Evolutionary conservation across 1,140 invertebrate species (phyloP).

Genomic region (Cherax destructor): DNA sequence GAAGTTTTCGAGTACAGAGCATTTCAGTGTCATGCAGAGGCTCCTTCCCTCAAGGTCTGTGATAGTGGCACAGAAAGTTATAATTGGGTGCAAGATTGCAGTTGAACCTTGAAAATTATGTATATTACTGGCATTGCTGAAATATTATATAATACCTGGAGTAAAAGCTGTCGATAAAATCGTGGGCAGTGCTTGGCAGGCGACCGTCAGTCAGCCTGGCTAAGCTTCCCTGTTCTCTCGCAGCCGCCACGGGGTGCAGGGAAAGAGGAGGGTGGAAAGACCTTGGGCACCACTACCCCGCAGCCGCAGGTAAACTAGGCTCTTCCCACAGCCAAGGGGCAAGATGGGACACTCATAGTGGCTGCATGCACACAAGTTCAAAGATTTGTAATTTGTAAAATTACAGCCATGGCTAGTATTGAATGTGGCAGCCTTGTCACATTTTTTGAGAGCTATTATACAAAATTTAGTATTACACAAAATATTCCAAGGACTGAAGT

Average conservation of each 20-base stretch:
- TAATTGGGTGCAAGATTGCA: not conserved
- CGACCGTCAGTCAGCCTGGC: slow-evolving; percentile 36
- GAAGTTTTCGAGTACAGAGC: not conserved
- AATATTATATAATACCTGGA: not conserved
- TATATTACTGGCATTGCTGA: not conserved
- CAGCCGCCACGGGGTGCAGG: slow-evolving; percentile 56
- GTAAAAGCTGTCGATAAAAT: not conserved
- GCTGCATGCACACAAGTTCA: not conserved
- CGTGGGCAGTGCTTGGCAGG: slow-evolving; percentile 25
- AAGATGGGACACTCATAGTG: slow-evolving; percentile 20
- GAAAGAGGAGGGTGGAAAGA: slow-evolving; percentile 51
- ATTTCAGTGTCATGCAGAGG: slow-evolving; percentile 5
- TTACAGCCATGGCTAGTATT: not conserved
- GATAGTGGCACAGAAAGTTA: not conserved
- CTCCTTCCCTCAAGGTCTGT: slow-evolving; percentile 2
- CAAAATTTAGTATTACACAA: too few relatives aligned
- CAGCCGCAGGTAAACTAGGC: slow-evolving; percentile 55
- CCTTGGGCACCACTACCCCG: slow-evolving; percentile 40
- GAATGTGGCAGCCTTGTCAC: not conserved
- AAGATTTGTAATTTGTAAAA: not conserved
- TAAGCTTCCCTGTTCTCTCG: slow-evolving; percentile 57
- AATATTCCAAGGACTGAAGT: too few relatives aligned
- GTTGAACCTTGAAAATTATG: not conserved
- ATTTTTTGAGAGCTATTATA: too few relatives aligned
- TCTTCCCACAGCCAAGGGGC: slow-evolving; percentile 29